These are phyloP conservation scores for Slavum lentiscoides DNA, from an alignment of 2,888 invertebrate genomes.

Conservation along the genomic window DNA sequence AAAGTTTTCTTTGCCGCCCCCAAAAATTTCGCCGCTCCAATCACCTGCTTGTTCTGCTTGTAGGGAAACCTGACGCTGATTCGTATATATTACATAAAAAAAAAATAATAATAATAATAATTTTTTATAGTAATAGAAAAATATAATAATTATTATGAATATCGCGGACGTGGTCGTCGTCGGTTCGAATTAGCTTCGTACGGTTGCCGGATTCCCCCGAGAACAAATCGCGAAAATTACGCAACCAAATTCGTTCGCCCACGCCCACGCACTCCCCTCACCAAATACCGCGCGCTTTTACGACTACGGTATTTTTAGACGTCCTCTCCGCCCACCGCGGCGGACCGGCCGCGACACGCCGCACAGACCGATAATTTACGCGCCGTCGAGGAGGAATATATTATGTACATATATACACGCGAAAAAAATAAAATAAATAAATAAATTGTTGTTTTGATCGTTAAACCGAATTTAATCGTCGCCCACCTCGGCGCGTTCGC, in stretches of 20 bases:
- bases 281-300: not conserved
- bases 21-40: no score
- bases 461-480: conserved; percentile 35
- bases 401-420: no score
- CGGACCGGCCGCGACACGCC: not conserved
- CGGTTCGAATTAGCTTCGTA: no score
- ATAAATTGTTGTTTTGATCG: conserved; percentile 40
- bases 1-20: no score
- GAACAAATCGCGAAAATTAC: not conserved
- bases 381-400: not conserved
- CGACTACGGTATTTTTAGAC: conserved; percentile 33
- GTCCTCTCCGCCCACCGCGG: not conserved
- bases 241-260: conserved; percentile 12
- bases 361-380: conserved; percentile 9
- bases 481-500: conserved; percentile 16
- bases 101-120: no score
- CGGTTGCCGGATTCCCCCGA: no score
- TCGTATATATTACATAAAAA: no score
- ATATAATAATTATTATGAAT: no score
- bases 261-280: not conserved
- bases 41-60: no score
- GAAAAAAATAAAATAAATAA: not conserved
- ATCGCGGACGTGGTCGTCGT: no score
- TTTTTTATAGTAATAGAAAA: no score
- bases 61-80: no score